These are phyloP conservation scores for Macrosoma leucophasiata DNA, from an alignment of 2,888 invertebrate species.

Conservation along the genomic window DNA sequence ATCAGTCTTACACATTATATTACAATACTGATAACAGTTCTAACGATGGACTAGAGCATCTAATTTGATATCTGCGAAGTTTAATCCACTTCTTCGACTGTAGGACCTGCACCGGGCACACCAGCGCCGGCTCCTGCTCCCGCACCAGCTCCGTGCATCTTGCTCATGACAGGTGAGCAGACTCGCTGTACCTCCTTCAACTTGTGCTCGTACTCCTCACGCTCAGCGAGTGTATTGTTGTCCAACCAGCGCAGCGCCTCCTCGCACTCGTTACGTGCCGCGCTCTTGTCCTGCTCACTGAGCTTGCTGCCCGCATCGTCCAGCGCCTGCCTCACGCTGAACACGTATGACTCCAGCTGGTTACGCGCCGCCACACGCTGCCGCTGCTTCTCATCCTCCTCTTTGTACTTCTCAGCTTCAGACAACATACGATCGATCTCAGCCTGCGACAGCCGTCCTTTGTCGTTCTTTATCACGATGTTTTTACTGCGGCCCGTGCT, in stretches of 20 bases:
- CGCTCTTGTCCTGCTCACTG: slow-evolving; percentile 72
- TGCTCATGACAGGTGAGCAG: slow-evolving; percentile 75
- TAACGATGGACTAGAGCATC: no score
- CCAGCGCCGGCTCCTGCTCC: slow-evolving; percentile 1
- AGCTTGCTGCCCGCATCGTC: slow-evolving; percentile 78
- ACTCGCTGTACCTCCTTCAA: slow-evolving; percentile 74
- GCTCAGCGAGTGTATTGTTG: slow-evolving; percentile 77
- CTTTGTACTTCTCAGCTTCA: slow-evolving; percentile 40
- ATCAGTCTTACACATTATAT: slow-evolving; percentile 11
- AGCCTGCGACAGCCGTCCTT: slow-evolving; percentile 81
- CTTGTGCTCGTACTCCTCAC: slow-evolving; percentile 77
- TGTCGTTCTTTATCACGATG: slow-evolving; percentile 84
- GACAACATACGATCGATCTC: slow-evolving; percentile 83
- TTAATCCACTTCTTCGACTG: slow-evolving; percentile 14
- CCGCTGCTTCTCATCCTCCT: slow-evolving; percentile 81
- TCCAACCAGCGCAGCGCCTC: slow-evolving; percentile 83
- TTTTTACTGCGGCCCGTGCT: slow-evolving; percentile 77
- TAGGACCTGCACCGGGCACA: slow-evolving; percentile 10
- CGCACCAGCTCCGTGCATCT: no score
- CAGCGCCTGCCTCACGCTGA: slow-evolving; percentile 80
- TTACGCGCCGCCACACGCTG: slow-evolving; percentile 82
- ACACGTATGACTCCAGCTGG: slow-evolving; percentile 81
- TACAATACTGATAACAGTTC: no score
- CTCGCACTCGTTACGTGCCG: slow-evolving; percentile 64
- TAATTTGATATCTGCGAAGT: not conserved